Conservation (phyloP, 2,888 invertebrate genomes). For the Sesamia inferens region DNA sequence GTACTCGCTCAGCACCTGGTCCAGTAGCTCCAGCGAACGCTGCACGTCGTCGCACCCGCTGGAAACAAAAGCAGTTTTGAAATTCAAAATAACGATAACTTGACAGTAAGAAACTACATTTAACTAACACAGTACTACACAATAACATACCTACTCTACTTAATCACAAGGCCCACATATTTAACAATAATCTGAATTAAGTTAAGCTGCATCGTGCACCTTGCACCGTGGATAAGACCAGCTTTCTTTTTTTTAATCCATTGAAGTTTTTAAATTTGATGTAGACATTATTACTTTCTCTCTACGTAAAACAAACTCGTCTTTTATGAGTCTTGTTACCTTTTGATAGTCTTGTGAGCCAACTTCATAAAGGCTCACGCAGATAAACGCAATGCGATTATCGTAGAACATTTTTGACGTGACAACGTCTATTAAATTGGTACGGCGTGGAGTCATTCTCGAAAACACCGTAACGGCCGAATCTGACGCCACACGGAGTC, state of each 20-base stretch:
- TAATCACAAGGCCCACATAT: background rate
- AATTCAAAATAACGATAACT: background rate
- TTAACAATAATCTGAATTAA: background rate
- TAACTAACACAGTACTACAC: background rate
- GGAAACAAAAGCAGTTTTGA: constrained; percentile 77
- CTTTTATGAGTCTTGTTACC: background rate
- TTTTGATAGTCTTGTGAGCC: too few species aligned
- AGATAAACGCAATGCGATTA: too few species aligned
- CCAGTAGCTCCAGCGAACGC: constrained; percentile 96
- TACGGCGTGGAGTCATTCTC: too few species aligned
- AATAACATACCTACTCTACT: background rate
- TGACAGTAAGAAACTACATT: background rate
- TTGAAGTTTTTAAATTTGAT: background rate
- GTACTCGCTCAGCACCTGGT: constrained; percentile 97
- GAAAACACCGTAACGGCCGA: too few species aligned
- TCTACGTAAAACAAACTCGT: background rate
- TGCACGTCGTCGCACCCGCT: constrained; percentile 96
- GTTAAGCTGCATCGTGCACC: background rate
- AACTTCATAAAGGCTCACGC: too few species aligned
- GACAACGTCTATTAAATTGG: too few species aligned
- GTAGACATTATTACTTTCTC: background rate
- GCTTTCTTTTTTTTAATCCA: background rate
- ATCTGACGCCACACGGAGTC: too few species aligned
- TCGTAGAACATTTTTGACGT: too few species aligned
- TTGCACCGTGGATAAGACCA: background rate